A percentile compares a stretch with the other conserved stretches of the same genome.
Evolutionary conservation across 1,140 invertebrate genomes (phyloP).

Genomic region (Phymorhynchus buccinoides): DNA sequence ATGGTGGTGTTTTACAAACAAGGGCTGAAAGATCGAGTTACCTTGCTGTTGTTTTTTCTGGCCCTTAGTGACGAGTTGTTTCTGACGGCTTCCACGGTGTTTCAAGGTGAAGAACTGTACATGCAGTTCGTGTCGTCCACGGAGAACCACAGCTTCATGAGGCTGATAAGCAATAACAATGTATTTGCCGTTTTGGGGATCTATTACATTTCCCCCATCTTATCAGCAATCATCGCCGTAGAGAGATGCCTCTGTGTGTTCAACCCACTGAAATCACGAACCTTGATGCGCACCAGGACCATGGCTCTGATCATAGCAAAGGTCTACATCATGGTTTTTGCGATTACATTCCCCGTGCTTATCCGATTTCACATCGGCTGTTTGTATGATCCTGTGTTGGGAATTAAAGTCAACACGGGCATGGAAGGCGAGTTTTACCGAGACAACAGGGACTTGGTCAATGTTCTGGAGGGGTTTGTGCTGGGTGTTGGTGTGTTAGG

Average conservation of each 20-base stretch:
- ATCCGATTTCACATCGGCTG: not conserved
- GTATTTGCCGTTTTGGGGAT: not conserved
- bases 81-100: not conserved
- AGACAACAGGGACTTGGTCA: not conserved
- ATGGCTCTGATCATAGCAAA: constrained; percentile 15
- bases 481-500: not conserved
- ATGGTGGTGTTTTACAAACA: constrained; percentile 7
- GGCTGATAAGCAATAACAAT: not conserved
- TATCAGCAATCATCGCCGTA: constrained; percentile 21
- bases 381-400: not conserved
- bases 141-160: no score
- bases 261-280: not conserved
- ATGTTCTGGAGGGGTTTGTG: not conserved
- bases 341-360: not conserved
- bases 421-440: not conserved
- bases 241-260: constrained; percentile 13
- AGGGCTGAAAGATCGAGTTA: not conserved
- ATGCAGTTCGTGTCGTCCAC: not conserved
- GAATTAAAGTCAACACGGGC: not conserved
- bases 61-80: not conserved
- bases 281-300: not conserved
- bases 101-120: not conserved
- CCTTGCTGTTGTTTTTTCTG: not conserved
- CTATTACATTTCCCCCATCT: not conserved
- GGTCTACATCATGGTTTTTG: not conserved